These are phyloP conservation scores for Yasuhikotakia modesta DNA, from an alignment of 2,797 vertebrate genomes.

Conservation along the genomic window DNA sequence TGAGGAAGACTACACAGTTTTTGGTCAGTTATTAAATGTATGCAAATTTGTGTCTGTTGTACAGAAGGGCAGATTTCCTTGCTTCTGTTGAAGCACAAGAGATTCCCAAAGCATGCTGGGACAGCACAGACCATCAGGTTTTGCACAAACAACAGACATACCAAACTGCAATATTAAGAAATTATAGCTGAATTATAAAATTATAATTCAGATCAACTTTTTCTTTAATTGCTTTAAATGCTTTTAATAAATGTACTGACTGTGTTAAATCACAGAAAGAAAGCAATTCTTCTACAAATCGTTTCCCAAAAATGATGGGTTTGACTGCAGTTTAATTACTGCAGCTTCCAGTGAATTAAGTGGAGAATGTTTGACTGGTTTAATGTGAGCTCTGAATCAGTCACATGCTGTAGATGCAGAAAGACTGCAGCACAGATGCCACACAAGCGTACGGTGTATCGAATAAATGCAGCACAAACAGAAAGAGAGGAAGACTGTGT, in stretches of 20 bases:
- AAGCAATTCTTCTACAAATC: too few species aligned
- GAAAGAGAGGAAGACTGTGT: conserved; percentile 25
- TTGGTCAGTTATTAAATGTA: background rate
- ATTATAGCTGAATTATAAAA: too few species aligned
- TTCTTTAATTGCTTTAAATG: too few species aligned
- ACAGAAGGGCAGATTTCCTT: background rate
- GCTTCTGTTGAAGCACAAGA: background rate
- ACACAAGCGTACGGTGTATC: conserved; percentile 39
- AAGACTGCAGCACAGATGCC: conserved; percentile 45
- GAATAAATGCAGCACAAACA: conserved; percentile 43
- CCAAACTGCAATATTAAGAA: background rate
- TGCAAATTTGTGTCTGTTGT: background rate
- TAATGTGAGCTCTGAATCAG: conserved; percentile 34
- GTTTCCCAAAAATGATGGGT: too few species aligned
- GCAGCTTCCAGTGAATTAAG: background rate
- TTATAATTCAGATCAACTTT: too few species aligned
- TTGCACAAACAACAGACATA: background rate
- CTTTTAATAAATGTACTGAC: too few species aligned
- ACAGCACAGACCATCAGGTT: background rate
- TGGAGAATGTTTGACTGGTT: background rate
- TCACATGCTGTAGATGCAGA: conserved; percentile 18
- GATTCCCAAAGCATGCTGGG: background rate
- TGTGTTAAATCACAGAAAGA: too few species aligned
- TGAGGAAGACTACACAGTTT: background rate
- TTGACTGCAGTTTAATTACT: background rate